Base-by-base conservation (phyloP, 2,888 invertebrate genomes). In the Dryomyza anilis region DNA sequence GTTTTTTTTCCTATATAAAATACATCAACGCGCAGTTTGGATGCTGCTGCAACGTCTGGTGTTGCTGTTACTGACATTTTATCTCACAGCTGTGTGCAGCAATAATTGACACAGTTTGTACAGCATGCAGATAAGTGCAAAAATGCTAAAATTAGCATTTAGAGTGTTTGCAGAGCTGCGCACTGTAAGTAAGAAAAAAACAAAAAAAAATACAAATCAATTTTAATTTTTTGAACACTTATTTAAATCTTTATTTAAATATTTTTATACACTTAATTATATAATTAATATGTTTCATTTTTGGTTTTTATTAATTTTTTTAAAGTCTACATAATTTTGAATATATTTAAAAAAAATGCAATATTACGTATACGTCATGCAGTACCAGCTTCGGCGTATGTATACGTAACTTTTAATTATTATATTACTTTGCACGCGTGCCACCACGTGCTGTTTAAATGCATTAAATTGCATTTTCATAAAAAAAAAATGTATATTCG, bases 21-120 rank as follows among this genome's bases (percentile, higher is more conserved):
- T 16, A 16, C 7, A 27, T 29, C 29, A 25, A 23, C 25, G 14
- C 16, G 14, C 21, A 14, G 19, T n/a, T 39, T 12, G 7, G 23
- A 39, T 21, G 56, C 19, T 16, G 2, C 7, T 27, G 25, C 12
- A 36, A 14, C 16, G 12, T 7, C 7, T 16, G 39, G 2, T n/a
- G 43, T 29, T 29, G 30, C 10, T 21, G 14, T 48, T 43, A 2
- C 27, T 23, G 6, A 8, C 16, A 29, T 30, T 70, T 69, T 77
- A 77, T 69, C 75, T 77, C 43, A 73, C 64, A 63, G 74, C 74
- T 63, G 74, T 72, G 65, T 73, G 70, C 52, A 73, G 68, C 46
- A 75, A 67, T 75, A 79, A 78, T 65, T 76, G 80, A 57, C 78
- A 75, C 33, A 73, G 70, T 50, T 70, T 72, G 60, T 14, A 53